phyloP scores from a whole-genome alignment of 2,113 vertebrate genomes.

The Ptilorrhoa leucosticta region DNA sequence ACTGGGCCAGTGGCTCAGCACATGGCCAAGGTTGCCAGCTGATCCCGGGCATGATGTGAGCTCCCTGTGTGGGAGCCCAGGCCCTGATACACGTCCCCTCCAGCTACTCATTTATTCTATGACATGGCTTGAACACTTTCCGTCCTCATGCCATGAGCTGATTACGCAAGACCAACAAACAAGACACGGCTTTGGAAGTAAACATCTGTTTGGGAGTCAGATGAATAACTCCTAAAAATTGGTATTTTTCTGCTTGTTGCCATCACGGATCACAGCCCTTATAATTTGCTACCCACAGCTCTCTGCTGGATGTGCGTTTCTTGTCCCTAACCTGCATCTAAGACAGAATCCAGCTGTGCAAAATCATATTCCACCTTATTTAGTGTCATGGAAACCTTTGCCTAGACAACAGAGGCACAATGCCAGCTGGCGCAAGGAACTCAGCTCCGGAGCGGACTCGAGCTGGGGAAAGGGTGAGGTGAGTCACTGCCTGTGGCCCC shows the following conservation, averaged over 20 bases:
- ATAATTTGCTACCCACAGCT: conserved; percentile 23
- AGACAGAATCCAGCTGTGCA: conserved; percentile 48
- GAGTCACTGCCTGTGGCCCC: neutral
- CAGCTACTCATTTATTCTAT: neutral
- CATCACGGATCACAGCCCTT: conserved; percentile 7
- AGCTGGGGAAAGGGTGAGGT: rapidly evolving
- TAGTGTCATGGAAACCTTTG: conserved; percentile 60
- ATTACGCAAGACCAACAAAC: neutral
- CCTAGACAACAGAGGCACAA: conserved; percentile 51
- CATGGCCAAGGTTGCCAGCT: neutral
- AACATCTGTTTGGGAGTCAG: neutral
- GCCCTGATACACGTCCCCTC: neutral
- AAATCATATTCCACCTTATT: conserved; percentile 49
- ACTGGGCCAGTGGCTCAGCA: neutral
- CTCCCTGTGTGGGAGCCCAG: neutral
- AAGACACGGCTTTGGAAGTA: neutral
- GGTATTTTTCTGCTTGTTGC: conserved; percentile 20
- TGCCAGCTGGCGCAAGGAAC: neutral
- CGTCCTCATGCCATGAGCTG: neutral
- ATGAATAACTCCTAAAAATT: conserved; percentile 4
- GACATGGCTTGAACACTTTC: neutral
- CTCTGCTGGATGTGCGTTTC: conserved; percentile 30
- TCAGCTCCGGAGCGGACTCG: rapidly evolving
- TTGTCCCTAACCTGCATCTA: conserved; percentile 32
- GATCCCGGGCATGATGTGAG: rapidly evolving